These are phyloP conservation scores for Henricia sp. DNA, from an alignment of 53 echinoderm and acorn worm species.

Conservation along the genomic window DNA sequence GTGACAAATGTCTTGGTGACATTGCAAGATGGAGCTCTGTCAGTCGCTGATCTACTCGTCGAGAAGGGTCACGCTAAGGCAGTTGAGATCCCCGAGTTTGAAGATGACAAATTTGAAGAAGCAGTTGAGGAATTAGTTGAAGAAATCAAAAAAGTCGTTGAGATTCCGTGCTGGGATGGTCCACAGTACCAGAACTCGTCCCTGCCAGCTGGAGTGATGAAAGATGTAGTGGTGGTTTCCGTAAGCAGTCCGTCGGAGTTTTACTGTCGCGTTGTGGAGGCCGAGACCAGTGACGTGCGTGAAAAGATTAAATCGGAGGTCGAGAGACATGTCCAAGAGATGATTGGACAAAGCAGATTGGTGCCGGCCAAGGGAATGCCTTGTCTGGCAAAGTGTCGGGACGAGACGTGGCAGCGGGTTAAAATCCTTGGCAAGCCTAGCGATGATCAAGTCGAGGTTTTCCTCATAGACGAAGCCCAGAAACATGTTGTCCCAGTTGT, in stretches of 20 bases:
- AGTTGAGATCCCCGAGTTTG: not conserved
- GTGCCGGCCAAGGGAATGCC: conserved; percentile 35
- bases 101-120: not conserved
- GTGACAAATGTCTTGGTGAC: not conserved
- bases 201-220: conserved; percentile 8
- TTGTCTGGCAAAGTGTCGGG: conserved; percentile 56
- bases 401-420: conserved; percentile 31
- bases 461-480: conserved; percentile 57
- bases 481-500: not conserved
- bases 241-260: conserved; percentile 41
- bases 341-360: conserved; percentile 22
- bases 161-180: conserved; percentile 20
- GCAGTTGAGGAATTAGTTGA: not conserved
- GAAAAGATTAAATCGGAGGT: conserved; percentile 15
- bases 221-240: conserved; percentile 32
- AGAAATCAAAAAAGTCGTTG: not conserved
- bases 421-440: conserved; percentile 15
- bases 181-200: conserved; percentile 17
- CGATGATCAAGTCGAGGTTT: conserved; percentile 22
- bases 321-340: conserved; percentile 6
- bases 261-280: conserved; percentile 12
- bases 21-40: conserved; percentile 24
- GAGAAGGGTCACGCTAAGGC: conserved; percentile 20
- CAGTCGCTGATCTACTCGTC: conserved; percentile 37
- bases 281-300: not conserved